A percentile compares a stretch with the other conserved stretches of the same genome.
Evolutionary conservation across 2,113 vertebrate species (phyloP).

Genomic region (Gobio gobio): DNA sequence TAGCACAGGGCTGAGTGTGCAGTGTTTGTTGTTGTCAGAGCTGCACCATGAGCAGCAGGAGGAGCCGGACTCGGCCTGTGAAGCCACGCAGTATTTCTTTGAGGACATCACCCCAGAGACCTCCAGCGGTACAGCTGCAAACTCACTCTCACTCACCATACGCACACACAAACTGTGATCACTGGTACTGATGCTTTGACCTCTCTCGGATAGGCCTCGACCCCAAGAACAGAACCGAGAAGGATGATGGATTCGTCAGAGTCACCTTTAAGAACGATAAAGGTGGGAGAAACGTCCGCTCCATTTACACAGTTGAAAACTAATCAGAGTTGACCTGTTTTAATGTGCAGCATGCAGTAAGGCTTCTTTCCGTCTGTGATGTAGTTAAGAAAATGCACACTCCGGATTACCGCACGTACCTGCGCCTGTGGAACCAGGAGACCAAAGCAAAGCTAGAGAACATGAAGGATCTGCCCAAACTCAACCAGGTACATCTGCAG

Average conservation of each 20-base stretch:
- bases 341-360: neutral
- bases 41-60: slow-evolving; percentile 88
- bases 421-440: slow-evolving; percentile 93
- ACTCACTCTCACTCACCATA: neutral
- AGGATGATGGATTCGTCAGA: slow-evolving; percentile 91
- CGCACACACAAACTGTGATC: neutral
- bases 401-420: slow-evolving; percentile 90
- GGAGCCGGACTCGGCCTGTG: slow-evolving; percentile 96
- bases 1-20: neutral
- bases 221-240: slow-evolving; percentile 80
- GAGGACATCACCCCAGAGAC: slow-evolving; percentile 96
- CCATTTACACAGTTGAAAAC: too few relatives aligned
- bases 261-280: slow-evolving; percentile 92
- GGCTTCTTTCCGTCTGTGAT: slow-evolving; percentile 23
- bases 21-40: slow-evolving; percentile 65
- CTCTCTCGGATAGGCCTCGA: slow-evolving; percentile 77
- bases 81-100: slow-evolving; percentile 98
- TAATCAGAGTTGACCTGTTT: neutral
- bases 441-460: slow-evolving; percentile 85
- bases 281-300: slow-evolving; percentile 73
- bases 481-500: slow-evolving; percentile 85
- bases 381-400: slow-evolving; percentile 88
- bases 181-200: neutral
- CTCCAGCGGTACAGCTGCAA: slow-evolving; percentile 80
- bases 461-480: slow-evolving; percentile 88